Evolutionary conservation across 2,113 vertebrate genomes (phyloP), one percentile per base, ranked within the genome.

Genomic region (Ifrita kowaldi): DNA sequence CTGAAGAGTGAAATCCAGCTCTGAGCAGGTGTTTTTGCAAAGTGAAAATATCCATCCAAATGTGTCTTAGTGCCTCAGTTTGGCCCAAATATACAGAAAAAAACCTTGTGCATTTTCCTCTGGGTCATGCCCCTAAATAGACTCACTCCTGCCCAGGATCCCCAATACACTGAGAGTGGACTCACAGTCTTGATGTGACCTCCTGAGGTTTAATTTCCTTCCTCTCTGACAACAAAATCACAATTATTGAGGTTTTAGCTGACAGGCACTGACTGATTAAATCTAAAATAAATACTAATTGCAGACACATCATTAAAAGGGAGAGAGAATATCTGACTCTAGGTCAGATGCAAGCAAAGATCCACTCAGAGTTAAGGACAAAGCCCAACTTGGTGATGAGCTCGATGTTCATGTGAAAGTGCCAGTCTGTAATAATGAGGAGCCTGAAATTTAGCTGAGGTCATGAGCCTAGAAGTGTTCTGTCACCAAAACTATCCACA

Each of bases 251-350:
- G 67, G 49, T 78, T 92, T 74, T 56, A 84, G 68, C 81, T 95
- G 95, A 90, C 80, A 94, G 27, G 56, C n/a, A n/a, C 62, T 53
- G 52, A 56, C 73, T 75, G 95, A 94, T 96, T 78, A 92, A 75
- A 96, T 93, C 93, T 94, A 78, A 94, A 96, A 95, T 79, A 93
- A 93, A 92, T 90, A 75, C 56, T 88, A 89, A 90, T 80, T 86
- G 68, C 64, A 93, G 83, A 41, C 49, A 86, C 52, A 37, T 75
- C 76, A 75, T 89, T 86, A 84, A 75, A 81, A 86, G 80, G 44
- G 47, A 91, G 85, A 93, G 85, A n/a, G 56, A 18, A 18, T 60
- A 74, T 44, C 76, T 92, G 79, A 80, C 69, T 68, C 35, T 24
- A 46, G 62, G 89, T 92, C 73, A 89, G 84, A 75, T 7, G 8